Evolutionary conservation across 2,797 vertebrate genomes (phyloP), one percentile per base, ranked within the genome.

Genomic region (Phoxinus dragarum): DNA sequence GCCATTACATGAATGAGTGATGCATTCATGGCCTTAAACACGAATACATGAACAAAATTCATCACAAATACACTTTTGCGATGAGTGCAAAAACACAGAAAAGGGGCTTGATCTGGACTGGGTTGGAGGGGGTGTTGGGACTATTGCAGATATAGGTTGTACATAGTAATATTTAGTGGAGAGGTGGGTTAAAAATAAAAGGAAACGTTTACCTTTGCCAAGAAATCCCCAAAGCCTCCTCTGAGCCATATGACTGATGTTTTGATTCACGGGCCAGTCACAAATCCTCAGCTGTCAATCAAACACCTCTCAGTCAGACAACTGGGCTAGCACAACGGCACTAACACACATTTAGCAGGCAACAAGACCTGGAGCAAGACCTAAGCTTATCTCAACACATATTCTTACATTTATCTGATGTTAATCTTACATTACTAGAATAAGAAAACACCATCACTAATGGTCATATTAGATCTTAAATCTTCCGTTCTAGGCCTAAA

Each of bases 251-350:
- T 98, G 99, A 98, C 97, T 99, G 97, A 97, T 97, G 98, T 99
- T 99, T 98, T 99, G 98, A 98, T 98, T 99, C 98, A 98, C 97
- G 98, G 97, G 99, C 98, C 98, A 99, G 98, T 99, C 98, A 99
- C 98, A 99, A 97, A 99, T 98, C 97, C 98, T 99, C 97, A 99
- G 98, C 98, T 99, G 98, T 99, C 98, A 99, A 99, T 99, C 97
- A 96, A 99, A 99, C 89, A 99, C 97, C 98, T 99, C 98, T 97
- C 97, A 95, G 98, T 99, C 98, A 99, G 98, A 99, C 97, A 90
- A 98, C 94, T 97, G 96, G 95, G 97, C 93, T 96, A 98, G 97
- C 96, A 98, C 97, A 97, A 97, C 97, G 88, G 85, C 88, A 89
- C 90, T 96, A 96, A 90, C 87, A 90, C 78, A 90, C 96, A 96